phyloP scores from a whole-genome alignment of 2,888 invertebrate genomes.

The Drosophila maculinotata region DNA sequence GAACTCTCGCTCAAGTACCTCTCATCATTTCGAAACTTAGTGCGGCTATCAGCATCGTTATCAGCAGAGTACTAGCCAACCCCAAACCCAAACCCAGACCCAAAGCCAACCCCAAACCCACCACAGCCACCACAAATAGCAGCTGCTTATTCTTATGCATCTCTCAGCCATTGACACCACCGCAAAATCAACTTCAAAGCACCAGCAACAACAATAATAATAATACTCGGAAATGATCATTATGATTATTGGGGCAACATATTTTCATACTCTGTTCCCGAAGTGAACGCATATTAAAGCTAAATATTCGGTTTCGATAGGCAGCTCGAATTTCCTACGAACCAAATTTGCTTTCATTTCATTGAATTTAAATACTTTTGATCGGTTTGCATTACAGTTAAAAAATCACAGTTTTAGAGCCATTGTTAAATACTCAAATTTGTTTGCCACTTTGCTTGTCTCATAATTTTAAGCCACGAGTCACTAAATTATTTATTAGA shows the following conservation, averaged over 20 bases:
- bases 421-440: no score
- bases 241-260: slow-evolving; percentile 1
- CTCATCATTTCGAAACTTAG: slow-evolving; percentile 18
- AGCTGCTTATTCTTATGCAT: slow-evolving; percentile 10
- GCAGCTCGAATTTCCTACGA: no score
- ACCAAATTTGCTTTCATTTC: no score
- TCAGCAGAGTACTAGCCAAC: slow-evolving; percentile 12
- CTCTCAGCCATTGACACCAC: slow-evolving; percentile 7
- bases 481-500: no score
- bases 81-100: background rate
- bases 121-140: slow-evolving; percentile 14
- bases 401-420: no score
- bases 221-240: slow-evolving; percentile 25
- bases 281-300: no score
- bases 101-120: slow-evolving; percentile 10
- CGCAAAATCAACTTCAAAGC: slow-evolving; percentile 49
- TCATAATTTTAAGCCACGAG: no score
- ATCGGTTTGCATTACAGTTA: no score
- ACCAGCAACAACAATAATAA: slow-evolving; percentile 18
- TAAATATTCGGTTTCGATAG: no score
- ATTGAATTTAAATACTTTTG: no score
- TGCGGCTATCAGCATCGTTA: slow-evolving; percentile 34
- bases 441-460: no score
- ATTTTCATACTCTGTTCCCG: background rate
- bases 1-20: background rate